Evolutionary conservation across 2,113 vertebrate genomes (phyloP), one percentile per base, ranked within the genome.

Genomic region (Crotalus viridis): DNA sequence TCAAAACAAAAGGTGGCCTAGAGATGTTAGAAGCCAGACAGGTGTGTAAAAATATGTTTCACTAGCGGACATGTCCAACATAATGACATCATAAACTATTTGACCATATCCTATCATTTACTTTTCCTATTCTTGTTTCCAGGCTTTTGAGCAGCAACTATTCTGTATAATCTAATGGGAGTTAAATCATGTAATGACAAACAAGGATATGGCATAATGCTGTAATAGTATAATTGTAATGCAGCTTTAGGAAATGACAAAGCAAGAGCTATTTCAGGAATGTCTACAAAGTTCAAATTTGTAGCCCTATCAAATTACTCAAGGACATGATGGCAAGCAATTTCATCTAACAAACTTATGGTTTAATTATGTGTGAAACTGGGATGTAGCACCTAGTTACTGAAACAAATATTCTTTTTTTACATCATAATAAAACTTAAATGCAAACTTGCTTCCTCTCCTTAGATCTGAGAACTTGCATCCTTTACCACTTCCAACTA

Each of bases 261-360:
- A 88, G n/a, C 59, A 89, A 92, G 88, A 89, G 51, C 61, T 92
- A 89, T 89, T 92, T 55, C 91, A 89, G 61, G 51, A 92, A 92
- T 74, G 87, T 52, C 61, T 33, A 19, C 22, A 89, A 64, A 89
- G n/a, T 81, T 39, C 59, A 55, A n/a, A 64, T 92, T 74, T 88
- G 54, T 74, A 52, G n/a, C 52, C 87, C 26, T 22, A 88, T 33
- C 48, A 55, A 39, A 51, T 4, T 74, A 46, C 51, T 39, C n/a
- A 89, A 89, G 59, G 61, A 89, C 59, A 88, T 43, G 22, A 3
- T 88, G 86, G 21, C 26, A 88, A 48, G 48, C 51, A 89, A 43
- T 39, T 26, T 54, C 10, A 74, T 56, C 24, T 56, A 24, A 55
- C 28, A 43, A 74, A 51, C 22, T 56, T 39, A 55, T 46, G 46